Evolutionary conservation across 2,888 invertebrate species (phyloP).

Genomic region (Phengaris alcon): DNA sequence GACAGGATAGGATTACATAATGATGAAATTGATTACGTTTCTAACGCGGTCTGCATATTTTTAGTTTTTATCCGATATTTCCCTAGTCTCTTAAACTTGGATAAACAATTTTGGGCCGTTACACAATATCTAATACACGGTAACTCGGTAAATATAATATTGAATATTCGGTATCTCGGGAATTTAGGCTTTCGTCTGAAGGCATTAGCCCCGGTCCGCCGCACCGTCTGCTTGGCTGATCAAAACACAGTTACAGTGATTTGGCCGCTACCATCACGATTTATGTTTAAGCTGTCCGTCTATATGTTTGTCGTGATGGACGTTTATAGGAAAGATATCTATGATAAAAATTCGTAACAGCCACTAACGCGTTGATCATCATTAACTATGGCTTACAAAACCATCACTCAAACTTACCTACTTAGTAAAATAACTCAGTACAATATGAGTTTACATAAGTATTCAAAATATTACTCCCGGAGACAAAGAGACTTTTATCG

Average conservation of each 20-base stretch:
- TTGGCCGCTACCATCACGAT: background rate
- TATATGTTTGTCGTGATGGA: background rate
- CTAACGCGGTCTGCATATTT: background rate
- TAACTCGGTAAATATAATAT: constrained; percentile 1
- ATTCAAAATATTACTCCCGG: background rate
- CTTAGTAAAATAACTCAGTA: background rate
- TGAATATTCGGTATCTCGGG: background rate
- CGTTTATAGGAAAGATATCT: background rate
- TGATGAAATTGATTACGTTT: background rate
- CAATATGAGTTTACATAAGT: background rate
- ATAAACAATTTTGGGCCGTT: background rate
- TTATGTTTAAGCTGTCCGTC: background rate
- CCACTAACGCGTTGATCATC: no score
- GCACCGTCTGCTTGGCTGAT: constrained; percentile 4
- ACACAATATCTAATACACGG: background rate
- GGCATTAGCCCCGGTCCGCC: background rate
- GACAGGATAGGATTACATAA: no score
- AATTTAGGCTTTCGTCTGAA: constrained; percentile 6
- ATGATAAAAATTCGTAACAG: background rate
- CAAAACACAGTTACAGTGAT: background rate
- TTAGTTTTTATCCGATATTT: background rate
- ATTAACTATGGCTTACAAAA: no score
- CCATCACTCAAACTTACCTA: background rate
- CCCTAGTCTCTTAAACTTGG: background rate
- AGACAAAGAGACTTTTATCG: background rate